Conservation (phyloP, 2,888 invertebrate species). For the Diarsia brunnea region DNA sequence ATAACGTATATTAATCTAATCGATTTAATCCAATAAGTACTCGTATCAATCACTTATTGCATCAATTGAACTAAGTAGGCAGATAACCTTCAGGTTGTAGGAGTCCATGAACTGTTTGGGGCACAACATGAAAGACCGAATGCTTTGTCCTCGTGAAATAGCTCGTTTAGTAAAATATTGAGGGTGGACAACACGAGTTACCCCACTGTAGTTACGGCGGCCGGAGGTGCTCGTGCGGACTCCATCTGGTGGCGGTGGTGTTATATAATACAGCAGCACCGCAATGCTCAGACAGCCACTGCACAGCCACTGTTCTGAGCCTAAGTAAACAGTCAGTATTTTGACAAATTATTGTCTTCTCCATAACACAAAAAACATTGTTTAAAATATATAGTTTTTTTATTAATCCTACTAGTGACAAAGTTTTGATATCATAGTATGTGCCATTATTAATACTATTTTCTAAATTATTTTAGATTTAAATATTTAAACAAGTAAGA, state of each 20-base stretch:
- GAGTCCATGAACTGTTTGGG: not conserved
- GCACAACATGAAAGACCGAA: not conserved
- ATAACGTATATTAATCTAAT: slow-evolving; percentile 2
- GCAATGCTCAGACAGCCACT: not conserved
- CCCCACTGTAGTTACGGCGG: not conserved
- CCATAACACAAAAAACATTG: not conserved
- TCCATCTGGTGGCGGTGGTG: not conserved
- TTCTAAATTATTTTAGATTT: no score
- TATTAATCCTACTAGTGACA: not conserved
- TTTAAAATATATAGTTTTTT: not conserved
- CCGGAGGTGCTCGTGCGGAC: not conserved
- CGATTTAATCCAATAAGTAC: slow-evolving; percentile 1
- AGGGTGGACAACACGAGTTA: not conserved
- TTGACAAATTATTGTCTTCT: not conserved
- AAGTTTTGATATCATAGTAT: not conserved
- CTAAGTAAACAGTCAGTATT: not conserved
- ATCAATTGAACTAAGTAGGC: not conserved
- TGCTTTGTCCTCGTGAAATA: not conserved
- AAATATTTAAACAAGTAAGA: no score
- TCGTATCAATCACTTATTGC: not conserved
- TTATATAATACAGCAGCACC: not conserved
- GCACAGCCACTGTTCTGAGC: not conserved
- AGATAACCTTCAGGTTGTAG: not conserved
- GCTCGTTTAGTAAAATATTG: not conserved
- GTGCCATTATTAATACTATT: not conserved